A percentile compares a stretch with the other conserved stretches of the same genome.
Conservation (phyloP, 2,888 invertebrate genomes). For the Gymnosoma rotundatum region DNA sequence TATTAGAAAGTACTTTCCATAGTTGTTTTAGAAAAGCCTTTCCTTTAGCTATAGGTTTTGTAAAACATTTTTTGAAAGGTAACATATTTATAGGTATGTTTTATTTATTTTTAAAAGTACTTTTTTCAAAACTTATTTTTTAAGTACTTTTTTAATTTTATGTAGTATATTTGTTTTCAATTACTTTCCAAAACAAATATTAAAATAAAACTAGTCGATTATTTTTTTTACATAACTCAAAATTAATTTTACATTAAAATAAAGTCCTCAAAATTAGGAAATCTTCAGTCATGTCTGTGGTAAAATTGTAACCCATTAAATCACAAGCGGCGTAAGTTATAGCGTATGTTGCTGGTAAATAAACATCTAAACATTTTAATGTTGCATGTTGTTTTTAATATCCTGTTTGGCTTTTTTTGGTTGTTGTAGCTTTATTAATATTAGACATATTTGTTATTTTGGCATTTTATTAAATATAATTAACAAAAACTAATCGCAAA, state of each 20-base stretch:
- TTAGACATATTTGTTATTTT: background rate
- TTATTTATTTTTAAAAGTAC: background rate
- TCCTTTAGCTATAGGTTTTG: no score
- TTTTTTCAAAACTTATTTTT: background rate
- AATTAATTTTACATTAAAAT: no score
- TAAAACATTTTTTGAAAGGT: no score
- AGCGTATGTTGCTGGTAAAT: constrained; percentile 16
- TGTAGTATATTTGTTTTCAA: no score
- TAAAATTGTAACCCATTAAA: background rate
- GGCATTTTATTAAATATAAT: background rate
- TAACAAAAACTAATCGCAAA: constrained; percentile 14
- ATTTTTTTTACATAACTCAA: no score
- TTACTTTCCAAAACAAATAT: no score
- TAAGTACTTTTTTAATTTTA: no score
- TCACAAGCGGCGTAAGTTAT: constrained; percentile 21
- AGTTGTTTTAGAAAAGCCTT: no score
- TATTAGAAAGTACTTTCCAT: no score
- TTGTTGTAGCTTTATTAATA: constrained; percentile 27
- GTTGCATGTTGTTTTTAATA: constrained; percentile 41
- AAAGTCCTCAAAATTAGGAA: no score
- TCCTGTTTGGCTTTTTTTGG: constrained; percentile 1
- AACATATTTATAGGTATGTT: background rate
- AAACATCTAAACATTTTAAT: constrained; percentile 1
- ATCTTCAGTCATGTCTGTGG: background rate
- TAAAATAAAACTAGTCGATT: no score